Conservation (phyloP, 2,797 vertebrate genomes). For the Psittacula echo region DNA sequence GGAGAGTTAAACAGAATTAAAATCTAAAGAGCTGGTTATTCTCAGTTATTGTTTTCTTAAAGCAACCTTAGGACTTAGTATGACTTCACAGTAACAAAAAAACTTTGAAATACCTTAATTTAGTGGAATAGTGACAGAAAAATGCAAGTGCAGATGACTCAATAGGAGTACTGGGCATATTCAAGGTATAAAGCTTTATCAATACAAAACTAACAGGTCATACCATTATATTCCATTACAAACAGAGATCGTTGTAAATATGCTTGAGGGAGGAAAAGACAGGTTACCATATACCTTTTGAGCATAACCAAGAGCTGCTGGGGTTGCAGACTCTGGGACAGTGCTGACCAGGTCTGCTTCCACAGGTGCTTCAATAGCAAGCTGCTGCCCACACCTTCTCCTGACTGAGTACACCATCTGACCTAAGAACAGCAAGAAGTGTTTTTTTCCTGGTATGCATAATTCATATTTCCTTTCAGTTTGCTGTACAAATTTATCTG, state of each 20-base stretch:
- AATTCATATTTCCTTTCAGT: neutral
- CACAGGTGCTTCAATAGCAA: constrained; percentile 94
- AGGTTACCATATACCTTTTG: constrained; percentile 81
- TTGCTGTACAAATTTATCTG: neutral
- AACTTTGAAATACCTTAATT: neutral
- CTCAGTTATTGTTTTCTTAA: neutral
- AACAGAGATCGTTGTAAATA: neutral
- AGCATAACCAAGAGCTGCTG: constrained; percentile 95
- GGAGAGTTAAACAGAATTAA: neutral
- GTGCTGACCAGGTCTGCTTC: constrained; percentile 98
- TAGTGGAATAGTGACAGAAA: neutral
- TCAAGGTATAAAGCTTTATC: neutral
- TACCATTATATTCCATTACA: neutral
- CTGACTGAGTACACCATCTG: constrained; percentile 99
- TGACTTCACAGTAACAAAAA: neutral
- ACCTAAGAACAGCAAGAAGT: constrained; percentile 78
- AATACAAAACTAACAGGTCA: neutral
- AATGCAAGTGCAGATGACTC: neutral
- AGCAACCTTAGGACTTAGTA: neutral
- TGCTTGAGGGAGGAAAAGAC: neutral
- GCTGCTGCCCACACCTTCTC: constrained; percentile 93
- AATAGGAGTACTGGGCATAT: rapidly evolving
- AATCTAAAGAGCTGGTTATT: neutral
- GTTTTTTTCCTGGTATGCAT: neutral
- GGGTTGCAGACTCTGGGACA: constrained; percentile 97